Evolutionary conservation across 2,113 vertebrate genomes (phyloP).

Genomic region (Trematomus loennbergii): DNA sequence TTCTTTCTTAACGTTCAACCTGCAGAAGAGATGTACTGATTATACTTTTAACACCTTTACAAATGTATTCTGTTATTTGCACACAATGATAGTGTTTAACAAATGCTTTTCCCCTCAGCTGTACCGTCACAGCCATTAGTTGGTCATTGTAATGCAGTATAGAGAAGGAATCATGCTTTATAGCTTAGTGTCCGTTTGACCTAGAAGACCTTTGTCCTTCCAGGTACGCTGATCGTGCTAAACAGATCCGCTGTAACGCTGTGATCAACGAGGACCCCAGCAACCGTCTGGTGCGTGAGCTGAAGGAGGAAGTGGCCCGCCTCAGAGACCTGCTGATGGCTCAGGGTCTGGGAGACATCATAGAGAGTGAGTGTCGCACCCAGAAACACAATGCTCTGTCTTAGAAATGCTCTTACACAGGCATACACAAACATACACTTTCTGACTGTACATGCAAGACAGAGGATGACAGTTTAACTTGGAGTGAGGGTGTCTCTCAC

Average conservation of each 20-base stretch:
- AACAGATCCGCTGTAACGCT: conserved; percentile 98
- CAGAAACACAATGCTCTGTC: neutral
- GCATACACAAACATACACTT: conserved; percentile 11
- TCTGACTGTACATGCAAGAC: conserved; percentile 23
- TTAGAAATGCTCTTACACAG: neutral
- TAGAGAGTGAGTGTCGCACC: conserved; percentile 90
- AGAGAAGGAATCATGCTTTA: neutral
- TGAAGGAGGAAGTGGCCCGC: conserved; percentile 97
- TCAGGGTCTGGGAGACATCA: conserved; percentile 97
- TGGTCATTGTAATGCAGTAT: neutral
- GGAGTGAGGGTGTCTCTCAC: conserved; percentile 56
- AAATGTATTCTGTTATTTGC: neutral
- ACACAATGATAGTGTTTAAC: neutral
- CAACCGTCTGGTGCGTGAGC: conserved; percentile 96
- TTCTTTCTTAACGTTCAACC: neutral
- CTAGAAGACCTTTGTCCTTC: neutral
- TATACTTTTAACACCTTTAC: neutral
- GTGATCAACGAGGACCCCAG: conserved; percentile 99
- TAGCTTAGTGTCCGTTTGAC: neutral
- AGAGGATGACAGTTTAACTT: conserved; percentile 19
- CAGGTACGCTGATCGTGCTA: conserved; percentile 97
- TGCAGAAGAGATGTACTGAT: neutral
- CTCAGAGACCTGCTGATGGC: conserved; percentile 93
- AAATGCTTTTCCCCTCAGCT: neutral
- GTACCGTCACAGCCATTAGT: neutral